Percentiles rank a stretch among this genome's conserved stretches.
These are phyloP conservation scores for Dione juno DNA, from an alignment of 2,888 invertebrate species.

Conservation along the genomic window DNA sequence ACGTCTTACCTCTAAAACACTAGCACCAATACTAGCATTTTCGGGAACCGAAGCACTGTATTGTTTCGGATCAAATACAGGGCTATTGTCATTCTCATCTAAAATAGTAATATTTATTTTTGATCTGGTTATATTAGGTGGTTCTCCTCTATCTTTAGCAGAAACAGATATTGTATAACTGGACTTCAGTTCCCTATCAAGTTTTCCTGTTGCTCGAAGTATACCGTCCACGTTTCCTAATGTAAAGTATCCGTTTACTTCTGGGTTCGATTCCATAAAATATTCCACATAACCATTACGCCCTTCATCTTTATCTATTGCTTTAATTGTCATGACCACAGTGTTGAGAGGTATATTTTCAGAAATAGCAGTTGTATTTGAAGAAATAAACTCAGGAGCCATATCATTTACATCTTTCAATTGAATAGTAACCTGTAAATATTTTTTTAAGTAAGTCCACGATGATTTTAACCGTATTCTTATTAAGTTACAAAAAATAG, in stretches of 20 bases:
- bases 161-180: constrained; percentile 90
- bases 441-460: neutral
- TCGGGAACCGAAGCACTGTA: constrained; percentile 96
- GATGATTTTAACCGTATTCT: too few species aligned
- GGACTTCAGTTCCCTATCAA: constrained; percentile 92
- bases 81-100: constrained; percentile 95
- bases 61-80: constrained; percentile 93
- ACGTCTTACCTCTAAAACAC: constrained; percentile 89
- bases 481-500: too few species aligned
- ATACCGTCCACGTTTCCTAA: constrained; percentile 94
- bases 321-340: constrained; percentile 94
- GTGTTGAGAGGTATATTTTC: constrained; percentile 95
- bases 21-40: constrained; percentile 96
- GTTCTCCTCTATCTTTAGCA: constrained; percentile 95
- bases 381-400: constrained; percentile 92
- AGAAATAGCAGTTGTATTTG: constrained; percentile 89
- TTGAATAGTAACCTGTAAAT: constrained; percentile 90
- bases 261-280: constrained; percentile 87
- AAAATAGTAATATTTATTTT: constrained; percentile 89
- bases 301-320: constrained; percentile 94
- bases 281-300: constrained; percentile 96
- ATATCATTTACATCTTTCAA: constrained; percentile 96
- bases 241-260: constrained; percentile 87
- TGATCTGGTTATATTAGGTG: constrained; percentile 87
- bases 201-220: constrained; percentile 90